These are phyloP conservation scores for Malurus cyaneus DNA, from an alignment of 2,113 vertebrate species.

Conservation along the genomic window DNA sequence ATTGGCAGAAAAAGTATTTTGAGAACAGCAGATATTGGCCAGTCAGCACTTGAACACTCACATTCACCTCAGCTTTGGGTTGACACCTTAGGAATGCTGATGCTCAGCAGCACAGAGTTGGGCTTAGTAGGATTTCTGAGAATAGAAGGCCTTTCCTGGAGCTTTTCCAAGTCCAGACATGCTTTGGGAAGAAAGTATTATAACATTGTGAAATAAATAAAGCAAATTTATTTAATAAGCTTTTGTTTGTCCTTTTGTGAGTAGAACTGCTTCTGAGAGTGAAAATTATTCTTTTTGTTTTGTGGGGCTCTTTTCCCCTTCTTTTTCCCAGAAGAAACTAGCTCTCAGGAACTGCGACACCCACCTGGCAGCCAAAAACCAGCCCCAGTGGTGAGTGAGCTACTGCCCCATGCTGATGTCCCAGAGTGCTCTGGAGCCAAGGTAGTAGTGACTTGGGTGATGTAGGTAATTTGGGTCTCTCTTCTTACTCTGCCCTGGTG, in stretches of 20 bases:
- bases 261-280: background rate
- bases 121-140: background rate
- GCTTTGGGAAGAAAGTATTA: background rate
- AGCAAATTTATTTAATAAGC: background rate
- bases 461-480: background rate
- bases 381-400: conserved; percentile 70
- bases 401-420: background rate
- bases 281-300: conserved; percentile 7
- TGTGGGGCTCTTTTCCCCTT: conserved; percentile 18
- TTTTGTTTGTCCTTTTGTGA: background rate
- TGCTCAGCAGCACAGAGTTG: background rate
- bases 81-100: background rate
- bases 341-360: conserved; percentile 71
- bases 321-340: conserved; percentile 68
- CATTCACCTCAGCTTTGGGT: background rate
- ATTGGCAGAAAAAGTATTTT: background rate
- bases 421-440: conserved; percentile 34
- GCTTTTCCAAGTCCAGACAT: background rate
- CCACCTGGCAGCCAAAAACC: conserved; percentile 66
- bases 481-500: background rate
- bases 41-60: background rate
- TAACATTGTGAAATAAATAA: background rate
- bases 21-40: background rate
- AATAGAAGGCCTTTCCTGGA: background rate
- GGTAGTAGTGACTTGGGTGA: conserved; percentile 12